A percentile compares a stretch with the other conserved stretches of the same genome.
Conservation (phyloP, 2,113 vertebrate species). For the Agelaius tricolor region DNA sequence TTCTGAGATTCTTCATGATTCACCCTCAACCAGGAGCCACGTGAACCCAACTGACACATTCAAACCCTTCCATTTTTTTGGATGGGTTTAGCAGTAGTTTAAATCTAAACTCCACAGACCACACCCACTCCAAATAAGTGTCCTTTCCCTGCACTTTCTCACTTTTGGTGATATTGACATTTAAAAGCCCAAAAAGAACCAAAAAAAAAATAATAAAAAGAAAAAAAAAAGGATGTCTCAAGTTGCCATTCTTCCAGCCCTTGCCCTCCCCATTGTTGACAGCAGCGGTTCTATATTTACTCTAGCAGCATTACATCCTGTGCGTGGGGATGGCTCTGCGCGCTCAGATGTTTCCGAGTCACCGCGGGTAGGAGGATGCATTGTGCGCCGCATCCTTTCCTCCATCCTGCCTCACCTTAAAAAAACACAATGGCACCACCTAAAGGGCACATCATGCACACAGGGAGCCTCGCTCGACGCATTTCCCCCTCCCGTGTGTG, state of each 20-base stretch:
- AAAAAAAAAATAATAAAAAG: too few relatives aligned
- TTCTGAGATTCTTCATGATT: conserved; percentile 48
- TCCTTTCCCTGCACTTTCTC: neutral
- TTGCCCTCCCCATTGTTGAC: neutral
- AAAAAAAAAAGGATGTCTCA: neutral
- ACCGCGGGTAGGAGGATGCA: neutral
- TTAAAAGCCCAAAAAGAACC: neutral
- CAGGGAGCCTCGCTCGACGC: neutral
- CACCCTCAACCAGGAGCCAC: neutral
- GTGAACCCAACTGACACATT: neutral
- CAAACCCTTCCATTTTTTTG: neutral
- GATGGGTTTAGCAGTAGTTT: neutral
- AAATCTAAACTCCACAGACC: neutral
- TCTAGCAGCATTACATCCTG: conserved; percentile 28
- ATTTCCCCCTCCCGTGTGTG: rapidly evolving
- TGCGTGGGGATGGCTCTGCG: neutral
- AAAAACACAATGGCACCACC: conserved; percentile 74
- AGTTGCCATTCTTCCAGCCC: neutral
- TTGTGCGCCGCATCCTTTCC: neutral
- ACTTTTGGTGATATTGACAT: neutral
- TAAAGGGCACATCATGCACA: conserved; percentile 38
- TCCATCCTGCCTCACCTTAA: neutral
- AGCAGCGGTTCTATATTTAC: conserved; percentile 28
- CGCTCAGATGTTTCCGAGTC: conserved; percentile 53
- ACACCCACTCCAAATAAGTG: neutral